A percentile compares a stretch with the other conserved stretches of the same genome.
These are phyloP conservation scores for Patella depressa DNA, from an alignment of 2,888 invertebrate genomes.

Conservation along the genomic window DNA sequence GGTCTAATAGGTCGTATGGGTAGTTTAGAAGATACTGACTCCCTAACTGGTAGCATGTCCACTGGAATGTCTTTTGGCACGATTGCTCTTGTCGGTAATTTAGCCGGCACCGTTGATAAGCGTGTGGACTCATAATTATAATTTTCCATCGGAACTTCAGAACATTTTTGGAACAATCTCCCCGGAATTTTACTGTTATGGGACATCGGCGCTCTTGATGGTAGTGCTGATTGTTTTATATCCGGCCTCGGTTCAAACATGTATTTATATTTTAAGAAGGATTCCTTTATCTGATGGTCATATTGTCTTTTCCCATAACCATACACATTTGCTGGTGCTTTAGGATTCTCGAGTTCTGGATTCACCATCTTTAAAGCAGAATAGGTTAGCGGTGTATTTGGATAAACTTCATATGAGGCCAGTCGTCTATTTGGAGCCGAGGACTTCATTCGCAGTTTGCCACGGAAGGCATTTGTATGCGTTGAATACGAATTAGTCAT, in stretches of 20 bases:
- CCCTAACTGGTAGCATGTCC: too few species aligned
- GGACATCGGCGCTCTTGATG: background rate
- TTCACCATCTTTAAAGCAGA: too few species aligned
- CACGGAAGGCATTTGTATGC: too few species aligned
- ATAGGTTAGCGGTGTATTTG: too few species aligned
- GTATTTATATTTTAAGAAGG: background rate
- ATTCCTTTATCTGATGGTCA: background rate
- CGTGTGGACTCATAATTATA: background rate
- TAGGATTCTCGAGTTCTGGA: too few species aligned
- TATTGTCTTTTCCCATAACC: background rate
- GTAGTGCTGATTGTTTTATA: conserved; percentile 3
- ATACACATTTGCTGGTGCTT: background rate
- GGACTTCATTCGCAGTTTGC: too few species aligned
- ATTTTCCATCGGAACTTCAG: background rate
- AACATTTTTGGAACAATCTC: background rate
- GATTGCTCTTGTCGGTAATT: background rate
- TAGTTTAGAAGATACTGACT: background rate
- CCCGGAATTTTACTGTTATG: background rate
- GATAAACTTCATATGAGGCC: too few species aligned
- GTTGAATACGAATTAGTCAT: too few species aligned
- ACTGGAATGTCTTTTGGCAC: too few species aligned
- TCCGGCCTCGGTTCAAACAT: background rate
- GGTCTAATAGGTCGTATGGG: background rate
- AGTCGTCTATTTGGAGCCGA: too few species aligned
- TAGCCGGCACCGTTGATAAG: background rate